These are phyloP conservation scores for Prolemur simus DNA, from an alignment of 2,113 vertebrate genomes.

Conservation along the genomic window DNA sequence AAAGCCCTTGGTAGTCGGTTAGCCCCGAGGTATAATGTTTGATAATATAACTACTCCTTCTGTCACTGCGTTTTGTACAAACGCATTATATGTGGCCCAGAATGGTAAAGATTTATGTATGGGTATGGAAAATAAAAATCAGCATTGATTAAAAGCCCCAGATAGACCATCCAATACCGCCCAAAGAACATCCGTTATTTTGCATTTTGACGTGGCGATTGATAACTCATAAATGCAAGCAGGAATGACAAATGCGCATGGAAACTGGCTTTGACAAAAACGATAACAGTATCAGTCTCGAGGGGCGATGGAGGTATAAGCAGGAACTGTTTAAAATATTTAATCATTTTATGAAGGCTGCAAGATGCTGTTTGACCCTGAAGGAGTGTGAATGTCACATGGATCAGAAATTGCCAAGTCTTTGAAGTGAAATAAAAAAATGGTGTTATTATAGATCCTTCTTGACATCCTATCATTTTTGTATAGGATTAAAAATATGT, in stretches of 20 bases:
- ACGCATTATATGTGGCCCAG: slow-evolving; percentile 94
- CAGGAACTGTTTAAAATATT: slow-evolving; percentile 99
- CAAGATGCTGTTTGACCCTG: slow-evolving; percentile 99
- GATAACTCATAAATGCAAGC: slow-evolving; percentile 99
- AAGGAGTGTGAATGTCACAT: slow-evolving; percentile 99
- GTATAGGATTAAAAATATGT: slow-evolving; percentile 92
- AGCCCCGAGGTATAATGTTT: slow-evolving; percentile 96
- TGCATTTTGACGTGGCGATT: slow-evolving; percentile 99
- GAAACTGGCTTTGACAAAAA: slow-evolving; percentile 99
- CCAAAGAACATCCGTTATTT: slow-evolving; percentile 99
- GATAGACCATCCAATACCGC: slow-evolving; percentile 99
- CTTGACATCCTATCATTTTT: slow-evolving; percentile 91
- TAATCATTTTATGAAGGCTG: slow-evolving; percentile 99
- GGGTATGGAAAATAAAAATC: slow-evolving; percentile 95
- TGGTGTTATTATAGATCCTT: slow-evolving; percentile 91
- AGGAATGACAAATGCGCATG: slow-evolving; percentile 98
- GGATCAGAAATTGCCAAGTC: slow-evolving; percentile 96
- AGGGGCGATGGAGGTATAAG: slow-evolving; percentile 94
- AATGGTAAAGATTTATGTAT: slow-evolving; percentile 93
- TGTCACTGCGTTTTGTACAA: slow-evolving; percentile 94
- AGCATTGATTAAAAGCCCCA: slow-evolving; percentile 98
- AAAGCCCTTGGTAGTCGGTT: slow-evolving; percentile 94
- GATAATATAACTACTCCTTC: slow-evolving; percentile 98
- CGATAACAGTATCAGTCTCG: slow-evolving; percentile 99
- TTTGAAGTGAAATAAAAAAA: slow-evolving; percentile 97